Evolutionary conservation across 2,888 invertebrate genomes (phyloP).

Genomic region (Archips xylosteana): DNA sequence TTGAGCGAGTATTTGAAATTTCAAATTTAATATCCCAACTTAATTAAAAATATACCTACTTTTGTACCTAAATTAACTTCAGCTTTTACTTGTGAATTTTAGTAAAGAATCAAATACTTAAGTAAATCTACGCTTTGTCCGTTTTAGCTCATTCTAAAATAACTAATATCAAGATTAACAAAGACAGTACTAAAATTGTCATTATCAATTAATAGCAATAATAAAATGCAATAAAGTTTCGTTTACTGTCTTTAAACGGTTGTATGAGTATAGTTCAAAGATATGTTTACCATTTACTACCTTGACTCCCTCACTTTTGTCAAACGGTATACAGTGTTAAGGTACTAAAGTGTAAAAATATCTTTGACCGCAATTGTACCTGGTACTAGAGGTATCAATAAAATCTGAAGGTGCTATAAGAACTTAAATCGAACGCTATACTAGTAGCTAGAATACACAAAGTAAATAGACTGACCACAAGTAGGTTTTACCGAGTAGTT

Average conservation of each 20-base stretch:
- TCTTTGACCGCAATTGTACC: not conserved
- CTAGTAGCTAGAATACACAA: not conserved
- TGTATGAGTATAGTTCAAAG: too few relatives aligned
- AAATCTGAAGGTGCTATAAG: conserved; percentile 31
- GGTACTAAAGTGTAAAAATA: too few relatives aligned
- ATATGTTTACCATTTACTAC: too few relatives aligned
- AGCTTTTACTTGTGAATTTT: not conserved
- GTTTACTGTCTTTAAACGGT: not conserved
- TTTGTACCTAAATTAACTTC: not conserved
- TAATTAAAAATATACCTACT: not conserved
- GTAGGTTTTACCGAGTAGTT: not conserved
- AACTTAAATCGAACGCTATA: conserved; percentile 15
- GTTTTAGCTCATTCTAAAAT: not conserved
- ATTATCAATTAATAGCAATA: not conserved
- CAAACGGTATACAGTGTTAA: too few relatives aligned
- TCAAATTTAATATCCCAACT: not conserved
- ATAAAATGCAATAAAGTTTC: not conserved
- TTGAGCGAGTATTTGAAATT: not conserved
- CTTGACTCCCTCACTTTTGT: too few relatives aligned
- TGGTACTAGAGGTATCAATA: conserved; percentile 7
- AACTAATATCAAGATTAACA: not conserved
- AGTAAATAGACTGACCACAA: conserved; percentile 2
- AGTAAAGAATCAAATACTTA: not conserved
- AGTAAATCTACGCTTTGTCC: conserved; percentile 1
- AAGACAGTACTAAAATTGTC: not conserved